Base-by-base conservation (phyloP, 2,797 vertebrate species). In the Miichthys miiuy region DNA sequence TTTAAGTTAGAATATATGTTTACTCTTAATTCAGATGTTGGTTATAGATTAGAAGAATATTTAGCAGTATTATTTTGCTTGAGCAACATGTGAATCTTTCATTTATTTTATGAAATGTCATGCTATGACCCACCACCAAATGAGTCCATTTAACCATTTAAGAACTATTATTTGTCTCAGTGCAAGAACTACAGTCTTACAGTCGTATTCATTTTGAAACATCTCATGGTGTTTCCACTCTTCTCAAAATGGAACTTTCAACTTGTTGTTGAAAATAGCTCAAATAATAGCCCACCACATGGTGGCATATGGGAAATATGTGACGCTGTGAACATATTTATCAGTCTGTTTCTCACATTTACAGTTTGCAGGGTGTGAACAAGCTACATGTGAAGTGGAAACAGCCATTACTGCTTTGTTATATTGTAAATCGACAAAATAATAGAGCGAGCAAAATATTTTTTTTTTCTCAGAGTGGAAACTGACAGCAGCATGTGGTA, bases 361-460 rank as follows among this genome's bases (percentile, higher is more conserved):
- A 80, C 86, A 86, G 84, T 83, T 85, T 84, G 14, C 79, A 75
- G 57, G 47, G 79, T 57, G 88, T 63, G 79, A 83, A 84, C 57
- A 14, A 74, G 54, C 67, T 58, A 10, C 74, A 81, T 64, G 77
- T 21, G 68, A 86, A 70, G 74, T 47, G 66, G 47, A 66, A 77
- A 50, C 50, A 72, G 56, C 55, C 66, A 54, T 76, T 73, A 48
- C 55, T 41, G 38, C 21, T 65, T 73, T 58, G 18, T 58, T 61
- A 51, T 42, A 50, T 65, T 56, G 18, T 9, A 46, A 67, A 48
- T 56, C 30, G 52, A 17, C 27, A 73, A 77, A 71, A 62, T 64
- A 70, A 62, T 27, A 68, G 23, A 81, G 54, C 0, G 1, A 76
- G 58, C n/a, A 63, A 57, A 68, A n/a, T 38, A 0, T 14, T 77